Base-by-base conservation (phyloP, 1,140 invertebrate species). In the Bombyx mori region DNA sequence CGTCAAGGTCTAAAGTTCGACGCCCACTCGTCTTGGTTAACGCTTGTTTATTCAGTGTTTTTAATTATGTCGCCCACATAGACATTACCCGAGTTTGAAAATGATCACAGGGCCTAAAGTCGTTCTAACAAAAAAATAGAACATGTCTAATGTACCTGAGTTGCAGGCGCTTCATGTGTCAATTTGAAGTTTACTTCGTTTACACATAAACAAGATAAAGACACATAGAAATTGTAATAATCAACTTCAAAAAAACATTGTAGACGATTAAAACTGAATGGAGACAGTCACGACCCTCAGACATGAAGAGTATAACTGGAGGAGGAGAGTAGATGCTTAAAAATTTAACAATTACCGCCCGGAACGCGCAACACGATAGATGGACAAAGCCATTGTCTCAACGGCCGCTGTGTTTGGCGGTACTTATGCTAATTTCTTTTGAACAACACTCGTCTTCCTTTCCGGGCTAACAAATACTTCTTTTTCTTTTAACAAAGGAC, bases 351-450 rank as follows among this genome's bases (percentile, higher is more conserved):
- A 76, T 79, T 82, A 74, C 54, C 69, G 60, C 57, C 63, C 65
- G 72, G 77, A 74, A 79, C 79, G 65, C 63, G 63, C 69, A 70
- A 75, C 79, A 73, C 65, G 68, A 78, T 69, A 73, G 67, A 77
- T 77, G 77, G 77, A 84, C 81, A 86, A 86, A 83, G 81, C 72
- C 72, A 83, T 86, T 86, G 81, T 86, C 70, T 78, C 65, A 49
- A 45, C 56, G 52, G 63, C 57, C 64, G 69, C 69, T 78, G 73
- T 66, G 75, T 78, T 76, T 73, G 76, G 72, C 73, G 70, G 73
- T 73, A 71, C 71, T 81, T 83, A 86, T 86, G 83, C 77, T 79
- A 84, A 86, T 86, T 80, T 78, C 78, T 82, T 79, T 81, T 80
- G 73, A 85, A 71, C 66, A 73, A 71, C 73, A 61, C 63, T 63